Evolutionary conservation across 2,888 invertebrate genomes (phyloP), one percentile per base, ranked within the genome.

Genomic region (Coenonympha arcania): DNA sequence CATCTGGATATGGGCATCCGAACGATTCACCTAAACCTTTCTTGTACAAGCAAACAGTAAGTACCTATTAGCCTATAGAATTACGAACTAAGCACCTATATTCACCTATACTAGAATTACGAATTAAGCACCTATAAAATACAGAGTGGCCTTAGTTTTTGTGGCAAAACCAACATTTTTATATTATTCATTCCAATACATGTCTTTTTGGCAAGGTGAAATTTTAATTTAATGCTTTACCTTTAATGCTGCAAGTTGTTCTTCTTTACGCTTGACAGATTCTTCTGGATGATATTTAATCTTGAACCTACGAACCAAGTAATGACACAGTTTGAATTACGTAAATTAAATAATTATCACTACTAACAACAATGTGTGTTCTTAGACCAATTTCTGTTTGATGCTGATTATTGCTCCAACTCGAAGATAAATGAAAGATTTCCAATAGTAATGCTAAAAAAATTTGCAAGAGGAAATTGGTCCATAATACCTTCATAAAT

Each of bases 221-320:
- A n/a, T n/a, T n/a, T n/a, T n/a, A n/a, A n/a, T n/a, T n/a, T n/a
- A n/a, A n/a, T n/a, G n/a, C n/a, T n/a, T n/a, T 43, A 95, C 95
- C 90, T 92, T 93, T 33, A 96, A 84, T 50, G 94, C 93, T 49
- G 88, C 82, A 48, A 92, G 86, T 66, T 96, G 95, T 69, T 98
- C 97, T 13, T 95, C 94, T 76, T 94, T 95, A 49, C 95, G 88
- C 76, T 94, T 96, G 24, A 93, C 89, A 45, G 95, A 95, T 71
- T 99, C 98, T 78, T 97, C 96, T 2, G 99, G 99, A 79, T 99
- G 99, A 73, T 99, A 99, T 88, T 99, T 99, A 64, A 95, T 92
- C 86, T 98, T 97, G 90, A 99, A 99, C 99, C 99, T 99, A 86
- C 51, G 72, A 63, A 60, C 61, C 61, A 69, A 70, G 33, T 8